Base-by-base conservation (phyloP, 2,797 vertebrate genomes). In the Hapalemur alaotrensis region DNA sequence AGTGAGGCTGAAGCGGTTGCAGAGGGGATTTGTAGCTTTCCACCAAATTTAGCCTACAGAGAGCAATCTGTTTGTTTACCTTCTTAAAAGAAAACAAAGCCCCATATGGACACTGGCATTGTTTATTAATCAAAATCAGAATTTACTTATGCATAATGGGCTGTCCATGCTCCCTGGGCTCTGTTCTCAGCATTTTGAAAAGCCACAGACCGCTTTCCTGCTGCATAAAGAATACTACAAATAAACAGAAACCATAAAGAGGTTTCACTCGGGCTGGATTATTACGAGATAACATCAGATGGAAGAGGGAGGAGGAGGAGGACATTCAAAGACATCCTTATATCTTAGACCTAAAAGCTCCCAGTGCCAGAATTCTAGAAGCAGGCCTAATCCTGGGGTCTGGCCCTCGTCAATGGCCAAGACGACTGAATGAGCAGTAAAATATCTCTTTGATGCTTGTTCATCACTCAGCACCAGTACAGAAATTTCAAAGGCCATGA, bases 401-500 rank as follows among this genome's bases (percentile, higher is more conserved):
- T 96, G 91, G 93, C 85, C 83, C 93, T 95, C 18, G 1, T 97
- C 93, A 96, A 13, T 85, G 90, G 94, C 82, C 91, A 95, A 90
- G 89, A 96, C 91, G 76, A 96, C 61, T 79, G 96, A 97, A 95
- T 48, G 94, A 91, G 61, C 80, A 92, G 86, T 93, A 88, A 96
- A 91, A 97, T 76, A 78, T 41, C 79, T 93, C 90, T 97, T 81
- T 97, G 93, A 96, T 95, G 75, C 57, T 72, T 75, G 92, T 91
- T 96, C 95, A 97, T 98, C 96, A 3, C 85, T 95, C 95, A 97
- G 85, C 96, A 96, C 86, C 91, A 89, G 76, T 69, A 92, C 8
- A 97, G 87, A 63, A 90, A 97, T 94, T 97, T 98, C 93, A 97
- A 97, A 97, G 94, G 75, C 94, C 79, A 88, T 92, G 97, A 97